Base-by-base conservation (phyloP, 2,888 invertebrate genomes). In the Peribatodes rhomboidaria region DNA sequence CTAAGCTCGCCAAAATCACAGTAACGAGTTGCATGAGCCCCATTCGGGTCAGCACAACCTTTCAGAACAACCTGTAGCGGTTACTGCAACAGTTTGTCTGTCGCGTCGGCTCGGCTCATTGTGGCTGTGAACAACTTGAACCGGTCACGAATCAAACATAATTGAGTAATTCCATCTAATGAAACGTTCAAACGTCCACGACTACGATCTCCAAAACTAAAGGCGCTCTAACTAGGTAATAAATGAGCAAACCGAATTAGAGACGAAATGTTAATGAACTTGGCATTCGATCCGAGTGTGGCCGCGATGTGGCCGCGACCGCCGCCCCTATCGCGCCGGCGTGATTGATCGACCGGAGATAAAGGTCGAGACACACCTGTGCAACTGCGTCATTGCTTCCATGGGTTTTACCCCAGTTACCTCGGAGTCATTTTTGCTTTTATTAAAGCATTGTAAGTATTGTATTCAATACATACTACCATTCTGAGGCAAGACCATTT, bases 201-300 rank as follows among this genome's bases (percentile, higher is more conserved):
- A 50, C 33, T 10, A 44, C 42, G 42, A 52, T 57, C 22, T 44
- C 37, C 6, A 27, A 22, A 33, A 42, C 22, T 22, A 44, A 47
- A 59, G 42, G 44, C 52, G 20, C 27, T 27, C 39, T 53, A 41
- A 52, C 41, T n/a, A 42, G 53, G 53, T 53, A 60, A 60, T 60
- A 60, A 60, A 60, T 31, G 60, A 60, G 22, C 44, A 37, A 61
- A 54, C 61, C 11, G 33, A 55, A 54, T 54, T 61, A 55, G 47
- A 54, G 47, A 33, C 47, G 54, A 31, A 55, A 61, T 27, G 50
- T 62, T 62, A 62, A 44, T 56, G 50, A 62, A 56, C 47, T n/a
- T 13, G 18, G 35, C 52, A 20, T 49, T 49, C 10, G 37, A 47
- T 46, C 31, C 46, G 31, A 20, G 44, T n/a, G n/a, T n/a, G n/a